These are phyloP conservation scores for Sarotherodon lohbergeri DNA, from an alignment of 2,113 vertebrate genomes.

Conservation along the genomic window DNA sequence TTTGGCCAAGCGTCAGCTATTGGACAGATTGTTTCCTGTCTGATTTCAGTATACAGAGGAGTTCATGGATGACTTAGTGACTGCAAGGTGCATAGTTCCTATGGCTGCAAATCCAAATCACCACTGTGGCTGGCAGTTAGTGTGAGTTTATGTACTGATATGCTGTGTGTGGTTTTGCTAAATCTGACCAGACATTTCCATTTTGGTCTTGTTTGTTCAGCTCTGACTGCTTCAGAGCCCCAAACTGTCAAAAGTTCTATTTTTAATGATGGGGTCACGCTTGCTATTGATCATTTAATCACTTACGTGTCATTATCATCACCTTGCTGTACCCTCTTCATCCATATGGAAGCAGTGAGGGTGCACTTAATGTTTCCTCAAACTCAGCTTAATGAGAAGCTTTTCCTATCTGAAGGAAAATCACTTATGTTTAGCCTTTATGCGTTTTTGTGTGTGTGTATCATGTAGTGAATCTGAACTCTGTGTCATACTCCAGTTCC, in stretches of 20 bases:
- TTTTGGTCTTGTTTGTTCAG: not conserved
- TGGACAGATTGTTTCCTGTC: not conserved
- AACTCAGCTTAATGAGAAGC: not conserved
- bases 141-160: fast-evolving
- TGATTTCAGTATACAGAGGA: not conserved
- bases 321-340: not conserved
- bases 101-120: not conserved
- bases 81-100: not conserved
- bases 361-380: not conserved
- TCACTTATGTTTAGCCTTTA: fast-evolving
- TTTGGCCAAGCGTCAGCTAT: not conserved
- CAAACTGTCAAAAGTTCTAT: fast-evolving
- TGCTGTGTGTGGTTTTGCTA: not conserved
- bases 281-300: not conserved
- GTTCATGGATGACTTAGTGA: not conserved
- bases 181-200: not conserved
- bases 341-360: not conserved
- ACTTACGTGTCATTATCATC: fast-evolving
- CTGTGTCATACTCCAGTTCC: conserved; percentile 74
- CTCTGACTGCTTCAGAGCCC: not conserved
- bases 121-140: not conserved
- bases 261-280: not conserved
- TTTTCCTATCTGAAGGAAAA: not conserved
- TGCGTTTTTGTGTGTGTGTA: not conserved
- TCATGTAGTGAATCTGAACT: not conserved